A percentile compares a stretch with the other conserved stretches of the same genome.
phyloP scores from a whole-genome alignment of 2,113 vertebrate species.

The Brienomyrus brachyistius region DNA sequence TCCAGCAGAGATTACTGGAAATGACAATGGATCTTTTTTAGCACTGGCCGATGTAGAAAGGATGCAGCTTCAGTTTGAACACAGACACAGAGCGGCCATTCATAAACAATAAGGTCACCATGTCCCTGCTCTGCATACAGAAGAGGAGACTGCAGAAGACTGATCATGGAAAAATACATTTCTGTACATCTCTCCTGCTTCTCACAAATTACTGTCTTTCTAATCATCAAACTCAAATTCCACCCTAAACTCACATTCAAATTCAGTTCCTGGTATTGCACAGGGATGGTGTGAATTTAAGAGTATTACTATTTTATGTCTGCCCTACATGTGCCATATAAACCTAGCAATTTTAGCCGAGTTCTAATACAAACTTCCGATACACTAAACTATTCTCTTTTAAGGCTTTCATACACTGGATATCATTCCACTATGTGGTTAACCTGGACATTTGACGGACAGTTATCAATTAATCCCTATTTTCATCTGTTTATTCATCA shows the following conservation, averaged over 20 bases:
- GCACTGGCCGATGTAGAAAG: conserved; percentile 8
- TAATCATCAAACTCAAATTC: neutral
- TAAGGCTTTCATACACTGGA: neutral
- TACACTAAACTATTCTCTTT: neutral
- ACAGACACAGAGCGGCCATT: conserved; percentile 16
- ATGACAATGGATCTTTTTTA: neutral
- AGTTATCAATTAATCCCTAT: neutral
- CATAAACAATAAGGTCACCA: conserved; percentile 25
- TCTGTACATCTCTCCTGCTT: neutral
- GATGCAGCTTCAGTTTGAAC: conserved; percentile 36
- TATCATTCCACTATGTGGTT: neutral
- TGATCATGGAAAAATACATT: neutral
- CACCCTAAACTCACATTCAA: neutral
- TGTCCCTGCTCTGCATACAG: conserved; percentile 8
- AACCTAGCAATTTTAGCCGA: neutral
- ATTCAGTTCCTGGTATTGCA: neutral
- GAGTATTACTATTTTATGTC: neutral
- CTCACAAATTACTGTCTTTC: neutral
- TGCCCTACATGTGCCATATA: neutral
- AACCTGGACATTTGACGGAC: neutral
- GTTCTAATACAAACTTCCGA: neutral
- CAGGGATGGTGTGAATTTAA: neutral
- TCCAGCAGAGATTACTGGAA: neutral
- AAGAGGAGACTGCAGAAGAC: neutral
- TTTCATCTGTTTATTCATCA: neutral